These are phyloP conservation scores for Mongoloraphidia duomilia DNA, from an alignment of 2,888 invertebrate species.

Conservation along the genomic window DNA sequence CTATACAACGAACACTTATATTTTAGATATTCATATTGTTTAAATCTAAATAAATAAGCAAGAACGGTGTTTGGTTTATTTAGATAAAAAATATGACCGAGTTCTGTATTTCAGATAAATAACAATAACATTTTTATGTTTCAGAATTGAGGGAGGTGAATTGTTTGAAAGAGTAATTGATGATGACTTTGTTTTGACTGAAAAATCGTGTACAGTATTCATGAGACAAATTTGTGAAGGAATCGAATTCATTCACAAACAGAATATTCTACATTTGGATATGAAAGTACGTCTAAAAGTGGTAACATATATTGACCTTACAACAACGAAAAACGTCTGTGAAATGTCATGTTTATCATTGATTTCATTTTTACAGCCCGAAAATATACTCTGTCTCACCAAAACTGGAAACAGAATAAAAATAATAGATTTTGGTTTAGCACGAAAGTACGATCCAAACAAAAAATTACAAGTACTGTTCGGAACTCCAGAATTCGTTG, in stretches of 20 bases:
- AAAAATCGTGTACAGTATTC: constrained; percentile 90
- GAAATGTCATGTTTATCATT: constrained; percentile 1
- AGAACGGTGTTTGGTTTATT: constrained; percentile 12
- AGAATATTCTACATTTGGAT: constrained; percentile 91
- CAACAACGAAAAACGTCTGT: background rate
- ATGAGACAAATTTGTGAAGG: constrained; percentile 98
- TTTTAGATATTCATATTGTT: no score
- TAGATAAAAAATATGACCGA: constrained; percentile 2
- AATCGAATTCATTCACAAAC: constrained; percentile 90
- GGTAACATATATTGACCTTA: background rate
- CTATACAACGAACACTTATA: no score
- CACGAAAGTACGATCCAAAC: constrained; percentile 79
- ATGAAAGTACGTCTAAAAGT: constrained; percentile 48
- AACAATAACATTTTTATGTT: constrained; percentile 20
- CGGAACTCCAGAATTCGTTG: constrained; percentile 98
- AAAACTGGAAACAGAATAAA: constrained; percentile 96
- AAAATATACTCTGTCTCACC: constrained; percentile 93
- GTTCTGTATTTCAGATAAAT: background rate
- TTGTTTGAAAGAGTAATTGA: constrained; percentile 97
- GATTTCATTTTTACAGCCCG: constrained; percentile 53
- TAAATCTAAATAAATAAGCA: background rate
- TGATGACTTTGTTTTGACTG: constrained; percentile 94
- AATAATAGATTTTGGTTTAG: constrained; percentile 96
- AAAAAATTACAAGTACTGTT: constrained; percentile 89
- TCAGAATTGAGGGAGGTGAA: constrained; percentile 94